Base-by-base conservation (phyloP, 2,113 vertebrate genomes). In the Oncorhynchus gorbuscha region DNA sequence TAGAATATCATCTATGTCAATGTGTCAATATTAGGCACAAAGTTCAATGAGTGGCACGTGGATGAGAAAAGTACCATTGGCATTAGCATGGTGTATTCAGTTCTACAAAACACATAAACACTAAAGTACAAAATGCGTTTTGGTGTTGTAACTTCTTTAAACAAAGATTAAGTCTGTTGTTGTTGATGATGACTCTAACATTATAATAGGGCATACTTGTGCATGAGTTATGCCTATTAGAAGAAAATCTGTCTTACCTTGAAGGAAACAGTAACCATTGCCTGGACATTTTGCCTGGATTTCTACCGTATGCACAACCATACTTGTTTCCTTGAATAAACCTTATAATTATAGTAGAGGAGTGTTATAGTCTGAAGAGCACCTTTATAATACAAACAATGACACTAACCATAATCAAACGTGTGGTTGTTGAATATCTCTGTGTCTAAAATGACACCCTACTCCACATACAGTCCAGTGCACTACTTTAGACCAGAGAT, bases 11-110 rank as follows among this genome's bases (percentile, higher is more conserved):
- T 76, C 72, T 87, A 82, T 71, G 14, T 73, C 32, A 71, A 69
- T 78, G 79, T 22, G 67, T 77, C 74, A 66, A 66, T 7, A 32
- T 73, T 77, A 87, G 75, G 81, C 81, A 83, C 81, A 71, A 72
- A 76, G 80, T 73, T 78, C 65, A 79, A 83, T 77, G 80, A 22
- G 5, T 22, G 16, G 26, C 51, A 30, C 24, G 3, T 14, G n/a
- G 22, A 67, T 30, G 51, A 16, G 59, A 22, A 67, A 20, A 69
- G 28, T 35, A n/a, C 16, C 67, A 45, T 69, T 20, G 20, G 32
- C 16, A 35, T 35, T 69, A 69, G 67, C 16, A 39, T 69, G 51
- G 12, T 18, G n/a, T 62, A 62, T 62, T 55, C 16, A 18, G 59
- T 3, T 22, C 20, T 62, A 62, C 59, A 62, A 55, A 55, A 24